These are phyloP conservation scores for Lycaon pictus DNA, from an alignment of 2,113 vertebrate genomes.

Conservation along the genomic window DNA sequence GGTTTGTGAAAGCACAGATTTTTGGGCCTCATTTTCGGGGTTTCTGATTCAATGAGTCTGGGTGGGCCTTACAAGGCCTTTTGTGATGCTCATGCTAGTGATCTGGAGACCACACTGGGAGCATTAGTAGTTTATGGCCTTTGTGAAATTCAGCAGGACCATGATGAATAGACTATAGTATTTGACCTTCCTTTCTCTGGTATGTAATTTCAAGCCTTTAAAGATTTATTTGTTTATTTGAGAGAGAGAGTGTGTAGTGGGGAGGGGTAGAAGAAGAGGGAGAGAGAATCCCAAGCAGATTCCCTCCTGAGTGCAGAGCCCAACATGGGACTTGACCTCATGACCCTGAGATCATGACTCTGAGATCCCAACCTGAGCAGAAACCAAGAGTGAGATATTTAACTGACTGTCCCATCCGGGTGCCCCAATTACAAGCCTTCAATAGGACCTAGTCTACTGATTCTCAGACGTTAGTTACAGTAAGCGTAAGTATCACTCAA, in stretches of 20 bases:
- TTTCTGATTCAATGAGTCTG: background rate
- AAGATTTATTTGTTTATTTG: no score
- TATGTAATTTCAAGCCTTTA: background rate
- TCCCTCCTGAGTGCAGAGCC: no score
- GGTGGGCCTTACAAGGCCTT: background rate
- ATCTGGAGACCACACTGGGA: background rate
- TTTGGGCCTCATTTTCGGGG: background rate
- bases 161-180: background rate
- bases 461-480: background rate
- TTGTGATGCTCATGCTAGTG: background rate
- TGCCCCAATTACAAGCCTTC: background rate
- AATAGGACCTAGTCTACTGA: background rate
- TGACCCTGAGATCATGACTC: no score
- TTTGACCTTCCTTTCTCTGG: background rate
- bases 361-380: no score
- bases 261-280: no score
- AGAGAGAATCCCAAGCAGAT: no score
- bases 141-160: background rate
- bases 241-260: no score
- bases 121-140: background rate
- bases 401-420: no score
- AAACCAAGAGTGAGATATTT: no score
- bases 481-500: background rate
- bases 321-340: no score
- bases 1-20: background rate